phyloP scores from a whole-genome alignment of 2,797 vertebrate genomes.

The Decapterus maruadsi region DNA sequence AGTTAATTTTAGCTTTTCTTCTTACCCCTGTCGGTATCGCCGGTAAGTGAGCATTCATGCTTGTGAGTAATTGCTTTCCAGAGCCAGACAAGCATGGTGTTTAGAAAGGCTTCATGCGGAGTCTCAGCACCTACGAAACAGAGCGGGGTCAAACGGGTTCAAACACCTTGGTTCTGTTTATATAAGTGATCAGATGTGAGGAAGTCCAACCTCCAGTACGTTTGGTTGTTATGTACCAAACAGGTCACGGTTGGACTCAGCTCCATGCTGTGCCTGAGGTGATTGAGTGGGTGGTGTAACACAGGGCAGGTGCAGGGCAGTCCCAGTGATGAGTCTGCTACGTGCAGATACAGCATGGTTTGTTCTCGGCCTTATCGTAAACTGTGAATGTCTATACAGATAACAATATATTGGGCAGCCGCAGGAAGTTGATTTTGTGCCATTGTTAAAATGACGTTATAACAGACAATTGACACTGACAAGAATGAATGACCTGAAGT shows the following conservation, averaged over 20 bases:
- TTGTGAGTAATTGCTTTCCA: slow-evolving; percentile 12
- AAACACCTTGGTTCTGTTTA: slow-evolving; percentile 63
- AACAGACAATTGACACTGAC: slow-evolving; percentile 13
- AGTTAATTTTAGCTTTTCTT: slow-evolving; percentile 43
- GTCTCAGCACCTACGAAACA: slow-evolving; percentile 9
- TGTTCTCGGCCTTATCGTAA: slow-evolving; percentile 45
- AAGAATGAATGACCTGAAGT: slow-evolving; percentile 2
- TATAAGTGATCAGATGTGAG: slow-evolving; percentile 68
- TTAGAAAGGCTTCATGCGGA: slow-evolving; percentile 7
- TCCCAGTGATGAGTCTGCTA: slow-evolving; percentile 71
- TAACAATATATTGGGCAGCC: slow-evolving; percentile 22
- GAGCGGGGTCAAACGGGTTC: slow-evolving; percentile 40
- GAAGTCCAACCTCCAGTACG: slow-evolving; percentile 57
- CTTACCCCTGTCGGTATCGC: slow-evolving; percentile 14
- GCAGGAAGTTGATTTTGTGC: slow-evolving; percentile 22
- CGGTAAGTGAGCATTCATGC: slow-evolving; percentile 22
- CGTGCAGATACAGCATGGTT: slow-evolving; percentile 66
- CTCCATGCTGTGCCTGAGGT: slow-evolving; percentile 60
- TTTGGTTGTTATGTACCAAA: slow-evolving; percentile 78
- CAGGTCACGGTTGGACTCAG: slow-evolving; percentile 75
- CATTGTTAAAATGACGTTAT: slow-evolving; percentile 16
- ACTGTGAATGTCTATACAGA: slow-evolving; percentile 64
- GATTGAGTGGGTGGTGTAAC: slow-evolving; percentile 67
- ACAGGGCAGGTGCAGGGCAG: slow-evolving; percentile 76
- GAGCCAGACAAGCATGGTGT: neutral